Conservation (phyloP, 2,888 invertebrate genomes). For the Nomada goodeniana region DNA sequence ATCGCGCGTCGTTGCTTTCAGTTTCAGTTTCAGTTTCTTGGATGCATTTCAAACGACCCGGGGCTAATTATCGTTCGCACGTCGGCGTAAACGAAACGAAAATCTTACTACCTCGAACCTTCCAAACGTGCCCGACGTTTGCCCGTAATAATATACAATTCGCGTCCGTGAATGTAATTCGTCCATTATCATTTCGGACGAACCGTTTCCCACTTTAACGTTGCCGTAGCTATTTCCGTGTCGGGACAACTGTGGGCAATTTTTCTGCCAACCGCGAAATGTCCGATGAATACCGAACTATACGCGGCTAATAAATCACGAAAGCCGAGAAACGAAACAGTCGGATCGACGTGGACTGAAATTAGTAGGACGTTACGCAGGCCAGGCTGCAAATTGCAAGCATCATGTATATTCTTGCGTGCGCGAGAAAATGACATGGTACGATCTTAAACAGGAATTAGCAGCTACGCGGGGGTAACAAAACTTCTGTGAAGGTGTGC, state of each 20-base stretch:
- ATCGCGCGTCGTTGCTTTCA: background rate
- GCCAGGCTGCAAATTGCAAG: conserved; percentile 23
- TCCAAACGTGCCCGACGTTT: background rate
- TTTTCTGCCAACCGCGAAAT: conserved; percentile 13
- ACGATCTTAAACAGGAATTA: conserved; percentile 49
- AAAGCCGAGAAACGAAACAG: conserved; percentile 1
- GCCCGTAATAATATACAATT: conserved; percentile 3
- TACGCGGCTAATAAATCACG: conserved; percentile 30
- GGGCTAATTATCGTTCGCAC: background rate
- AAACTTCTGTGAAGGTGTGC: conserved; percentile 35
- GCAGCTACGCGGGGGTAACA: conserved; percentile 30
- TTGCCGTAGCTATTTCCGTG: background rate
- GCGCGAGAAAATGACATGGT: conserved; percentile 47
- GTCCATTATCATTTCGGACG: background rate
- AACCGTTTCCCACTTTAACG: background rate
- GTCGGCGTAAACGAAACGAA: too few relatives aligned
- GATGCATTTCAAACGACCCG: background rate
- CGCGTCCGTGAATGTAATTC: background rate
- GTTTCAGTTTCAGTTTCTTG: conserved; percentile 23
- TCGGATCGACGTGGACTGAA: conserved; percentile 14
- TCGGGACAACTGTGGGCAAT: background rate
- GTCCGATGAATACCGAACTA: background rate
- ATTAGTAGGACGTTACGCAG: conserved; percentile 39
- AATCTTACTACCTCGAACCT: background rate
- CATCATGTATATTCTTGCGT: conserved; percentile 19